Percentiles rank a stretch among this genome's conserved stretches.
Evolutionary conservation across 2,888 invertebrate species (phyloP).

Genomic region (Spilarctia lutea): DNA sequence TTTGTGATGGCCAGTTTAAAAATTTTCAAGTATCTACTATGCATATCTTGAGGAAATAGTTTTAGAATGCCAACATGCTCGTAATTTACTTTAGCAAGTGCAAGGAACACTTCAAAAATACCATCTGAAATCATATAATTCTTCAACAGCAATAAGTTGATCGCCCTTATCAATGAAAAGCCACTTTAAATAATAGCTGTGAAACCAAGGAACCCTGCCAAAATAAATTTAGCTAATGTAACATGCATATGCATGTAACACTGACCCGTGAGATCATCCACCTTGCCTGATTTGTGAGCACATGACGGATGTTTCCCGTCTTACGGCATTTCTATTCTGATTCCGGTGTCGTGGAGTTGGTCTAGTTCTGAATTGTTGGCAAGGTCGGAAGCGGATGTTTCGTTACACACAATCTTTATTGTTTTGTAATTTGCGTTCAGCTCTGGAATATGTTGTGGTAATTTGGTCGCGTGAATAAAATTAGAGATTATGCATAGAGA

Average conservation of each 20-base stretch:
- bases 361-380: conserved; percentile 41
- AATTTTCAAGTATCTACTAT: no score
- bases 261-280: conserved; percentile 74
- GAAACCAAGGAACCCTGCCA: conserved; percentile 50
- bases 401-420: conserved; percentile 22
- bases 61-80: no score
- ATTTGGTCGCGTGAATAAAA: neutral
- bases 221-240: conserved; percentile 71
- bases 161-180: conserved; percentile 11
- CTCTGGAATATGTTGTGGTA: conserved; percentile 6
- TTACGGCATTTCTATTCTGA: conserved; percentile 56
- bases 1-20: no score
- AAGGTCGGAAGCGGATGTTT: conserved; percentile 45
- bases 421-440: conserved; percentile 3
- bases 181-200: conserved; percentile 24
- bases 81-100: no score
- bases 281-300: conserved; percentile 63
- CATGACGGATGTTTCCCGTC: conserved; percentile 61
- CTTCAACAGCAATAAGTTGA: neutral
- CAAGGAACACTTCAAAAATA: neutral
- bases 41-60: no score
- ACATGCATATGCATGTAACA: conserved; percentile 63
- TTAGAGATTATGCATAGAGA: neutral
- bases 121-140: neutral
- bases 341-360: conserved; percentile 37